A percentile compares a stretch with the other conserved stretches of the same genome.
Evolutionary conservation across 2,797 vertebrate genomes (phyloP).

Genomic region (Enteromius fasciolatus): DNA sequence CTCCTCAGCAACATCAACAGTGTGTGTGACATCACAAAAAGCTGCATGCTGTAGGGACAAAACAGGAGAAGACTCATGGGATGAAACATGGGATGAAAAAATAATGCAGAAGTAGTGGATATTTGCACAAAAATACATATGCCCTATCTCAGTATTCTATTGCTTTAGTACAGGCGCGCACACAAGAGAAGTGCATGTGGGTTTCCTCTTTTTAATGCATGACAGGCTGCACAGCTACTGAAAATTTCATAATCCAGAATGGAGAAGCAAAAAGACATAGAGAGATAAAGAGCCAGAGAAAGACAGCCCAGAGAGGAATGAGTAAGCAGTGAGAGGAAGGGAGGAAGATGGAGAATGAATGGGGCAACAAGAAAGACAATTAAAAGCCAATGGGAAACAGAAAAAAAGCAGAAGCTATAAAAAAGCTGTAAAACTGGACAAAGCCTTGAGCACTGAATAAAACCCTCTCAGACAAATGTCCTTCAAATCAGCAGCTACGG

Average conservation of each 20-base stretch:
- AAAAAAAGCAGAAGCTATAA: neutral
- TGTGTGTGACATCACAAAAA: slow-evolving; percentile 1
- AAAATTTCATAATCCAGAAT: slow-evolving; percentile 79
- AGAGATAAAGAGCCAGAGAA: slow-evolving; percentile 32
- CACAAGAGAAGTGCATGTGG: slow-evolving; percentile 56
- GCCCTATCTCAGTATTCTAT: slow-evolving; percentile 10
- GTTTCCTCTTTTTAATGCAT: slow-evolving; percentile 69
- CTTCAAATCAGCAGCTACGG: neutral
- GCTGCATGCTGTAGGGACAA: neutral
- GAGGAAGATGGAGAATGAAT: slow-evolving; percentile 33
- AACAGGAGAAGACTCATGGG: neutral
- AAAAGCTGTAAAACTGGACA: neutral
- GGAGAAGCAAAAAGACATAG: slow-evolving; percentile 48
- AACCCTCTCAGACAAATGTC: neutral
- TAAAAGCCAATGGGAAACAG: slow-evolving; percentile 51
- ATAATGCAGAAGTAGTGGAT: slow-evolving; percentile 31
- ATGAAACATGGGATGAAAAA: slow-evolving; percentile 21
- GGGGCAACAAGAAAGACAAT: slow-evolving; percentile 51
- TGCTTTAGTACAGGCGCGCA: neutral
- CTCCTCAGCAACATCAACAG: neutral
- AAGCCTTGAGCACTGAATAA: neutral
- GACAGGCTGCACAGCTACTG: slow-evolving; percentile 81
- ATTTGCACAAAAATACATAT: slow-evolving; percentile 24
- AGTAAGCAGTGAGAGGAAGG: slow-evolving; percentile 34
- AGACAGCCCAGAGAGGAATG: slow-evolving; percentile 16